Evolutionary conservation across 1,140 invertebrate genomes (phyloP), one percentile per base, ranked within the genome.

Genomic region (Drosophila lacteicornis): DNA sequence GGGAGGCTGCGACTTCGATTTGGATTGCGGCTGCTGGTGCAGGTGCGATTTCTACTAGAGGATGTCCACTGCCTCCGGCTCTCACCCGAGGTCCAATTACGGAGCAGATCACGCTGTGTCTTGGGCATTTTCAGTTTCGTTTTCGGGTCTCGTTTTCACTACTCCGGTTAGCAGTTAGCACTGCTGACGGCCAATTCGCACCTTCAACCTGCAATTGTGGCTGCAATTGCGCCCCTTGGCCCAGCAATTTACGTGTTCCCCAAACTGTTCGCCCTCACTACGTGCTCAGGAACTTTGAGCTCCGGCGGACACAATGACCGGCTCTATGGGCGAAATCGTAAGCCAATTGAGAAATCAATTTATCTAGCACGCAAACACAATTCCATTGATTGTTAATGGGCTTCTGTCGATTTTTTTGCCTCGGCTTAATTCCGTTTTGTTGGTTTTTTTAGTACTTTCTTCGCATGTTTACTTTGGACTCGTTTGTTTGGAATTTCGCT

Each of bases 341-440:
- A 49, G 49, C 55, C 77, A 62, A 55, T 73, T 68, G 60, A 79
- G 59, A 63, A 82, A 70, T 85, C 79, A 75, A 84, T 84, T 78
- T 80, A 60, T 59, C 85, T 85, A 81, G 66, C 85, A 90, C 81
- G 75, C 51, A 90, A 88, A 90, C 81, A 90, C 85, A 81, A 63
- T 90, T 85, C 59, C 60, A 81, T 63, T 76, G 66, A 69, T 79
- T 84, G 67, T 30, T 50, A 58, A 63, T 77, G 65, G 55, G 25
- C 73, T 33, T 40, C 40, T 40, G 45, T 42, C 38, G 45, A 25
- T 42, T 58, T 67, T 70, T 38, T 43, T 53, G 47, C 15, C 15
- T n/a, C 68, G 43, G n/a, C 51, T 75, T 42, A 33, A 63, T 65
- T 69, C 61, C 56, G 36, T 63, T 60, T 62, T 36, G 38, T 66